Evolutionary conservation across 1,140 invertebrate species (phyloP).

Genomic region (Pachyrhynchus sulphureomaculatus): DNA sequence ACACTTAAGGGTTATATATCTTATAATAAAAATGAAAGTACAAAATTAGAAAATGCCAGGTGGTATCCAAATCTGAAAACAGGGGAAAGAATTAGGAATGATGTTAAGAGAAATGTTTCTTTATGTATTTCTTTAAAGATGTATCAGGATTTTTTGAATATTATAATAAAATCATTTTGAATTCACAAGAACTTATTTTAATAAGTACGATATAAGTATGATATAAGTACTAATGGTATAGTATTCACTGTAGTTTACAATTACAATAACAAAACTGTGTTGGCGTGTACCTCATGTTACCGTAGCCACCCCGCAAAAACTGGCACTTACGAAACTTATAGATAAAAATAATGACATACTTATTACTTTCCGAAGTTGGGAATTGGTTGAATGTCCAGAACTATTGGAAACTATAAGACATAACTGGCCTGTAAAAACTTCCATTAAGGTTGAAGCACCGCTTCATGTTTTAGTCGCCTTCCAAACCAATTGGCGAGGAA

Average conservation of each 20-base stretch:
- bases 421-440: background rate
- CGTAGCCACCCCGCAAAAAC: slow-evolving; percentile 11
- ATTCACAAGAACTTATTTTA: too few relatives aligned
- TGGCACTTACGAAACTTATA: slow-evolving; percentile 8
- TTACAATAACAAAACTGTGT: background rate
- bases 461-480: slow-evolving; percentile 6
- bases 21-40: too few relatives aligned
- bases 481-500: background rate
- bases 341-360: slow-evolving; percentile 9
- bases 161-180: too few relatives aligned
- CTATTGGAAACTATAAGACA: background rate
- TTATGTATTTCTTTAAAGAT: too few relatives aligned
- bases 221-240: background rate
- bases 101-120: too few relatives aligned
- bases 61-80: too few relatives aligned
- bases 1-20: slow-evolving; percentile 51
- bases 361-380: slow-evolving; percentile 3
- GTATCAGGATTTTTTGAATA: too few relatives aligned
- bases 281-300: slow-evolving; percentile 6
- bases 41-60: too few relatives aligned
- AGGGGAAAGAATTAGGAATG: too few relatives aligned
- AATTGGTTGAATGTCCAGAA: background rate
- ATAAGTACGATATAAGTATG: background rate
- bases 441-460: background rate
- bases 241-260: background rate